These are phyloP conservation scores for Conus betulinus DNA, from an alignment of 1,140 invertebrate species.

Conservation along the genomic window DNA sequence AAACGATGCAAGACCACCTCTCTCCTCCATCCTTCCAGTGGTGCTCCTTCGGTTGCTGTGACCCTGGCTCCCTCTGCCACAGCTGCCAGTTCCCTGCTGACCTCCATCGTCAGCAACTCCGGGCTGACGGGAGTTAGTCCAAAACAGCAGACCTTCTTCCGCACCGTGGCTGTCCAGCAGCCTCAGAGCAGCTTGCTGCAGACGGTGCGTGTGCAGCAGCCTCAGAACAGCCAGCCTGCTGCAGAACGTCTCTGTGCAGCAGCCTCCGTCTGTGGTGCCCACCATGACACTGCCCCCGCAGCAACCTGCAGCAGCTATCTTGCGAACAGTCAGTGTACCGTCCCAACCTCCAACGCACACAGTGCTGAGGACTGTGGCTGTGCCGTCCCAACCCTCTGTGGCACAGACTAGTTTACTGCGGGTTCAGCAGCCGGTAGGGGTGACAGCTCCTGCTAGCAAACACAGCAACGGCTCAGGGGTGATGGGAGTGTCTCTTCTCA, in stretches of 20 bases:
- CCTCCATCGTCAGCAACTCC: constrained; percentile 24
- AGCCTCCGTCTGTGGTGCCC: constrained; percentile 3
- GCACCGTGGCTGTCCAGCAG: constrained; percentile 7
- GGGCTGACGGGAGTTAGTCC: not conserved
- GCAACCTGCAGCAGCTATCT: not conserved
- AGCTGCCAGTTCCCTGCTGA: constrained; percentile 24
- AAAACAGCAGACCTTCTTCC: constrained; percentile 14
- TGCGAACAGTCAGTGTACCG: constrained; percentile 4
- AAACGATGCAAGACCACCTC: constrained; percentile 36
- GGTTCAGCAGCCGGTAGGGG: not conserved
- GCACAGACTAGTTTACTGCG: constrained; percentile 11
- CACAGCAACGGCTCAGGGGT: not conserved
- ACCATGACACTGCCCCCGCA: not conserved
- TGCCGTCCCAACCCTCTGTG: not conserved
- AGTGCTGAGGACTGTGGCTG: not conserved
- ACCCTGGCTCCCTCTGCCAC: constrained; percentile 15
- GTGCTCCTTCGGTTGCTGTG: not conserved
- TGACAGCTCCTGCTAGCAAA: not conserved
- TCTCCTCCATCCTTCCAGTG: constrained; percentile 20
- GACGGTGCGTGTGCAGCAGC: constrained; percentile 7
- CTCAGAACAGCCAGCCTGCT: not conserved
- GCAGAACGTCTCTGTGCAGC: not conserved
- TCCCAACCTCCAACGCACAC: not conserved
- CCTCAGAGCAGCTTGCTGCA: constrained; percentile 16
- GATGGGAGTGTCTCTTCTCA: constrained; percentile 25